Conservation (phyloP, 2,888 invertebrate species). For the Caenorhabditis imperialis region DNA sequence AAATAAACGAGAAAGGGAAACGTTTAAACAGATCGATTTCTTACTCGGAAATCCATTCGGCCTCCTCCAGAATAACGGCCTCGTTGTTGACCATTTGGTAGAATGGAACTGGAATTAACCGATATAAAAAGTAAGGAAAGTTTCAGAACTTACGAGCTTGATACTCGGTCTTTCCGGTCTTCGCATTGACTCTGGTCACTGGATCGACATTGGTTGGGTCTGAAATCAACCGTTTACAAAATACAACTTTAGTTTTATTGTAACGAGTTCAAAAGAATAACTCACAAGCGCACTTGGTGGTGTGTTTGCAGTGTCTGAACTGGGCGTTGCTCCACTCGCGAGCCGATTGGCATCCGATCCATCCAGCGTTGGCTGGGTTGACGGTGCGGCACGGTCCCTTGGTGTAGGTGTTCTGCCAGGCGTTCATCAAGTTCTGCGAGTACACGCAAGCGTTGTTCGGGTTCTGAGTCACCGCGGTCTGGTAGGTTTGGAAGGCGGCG, state of each 20-base stretch:
- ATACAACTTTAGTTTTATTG: background rate
- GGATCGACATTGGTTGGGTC: constrained; percentile 24
- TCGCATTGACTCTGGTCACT: constrained; percentile 37
- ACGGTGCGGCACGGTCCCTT: constrained; percentile 59
- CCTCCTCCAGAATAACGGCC: constrained; percentile 36
- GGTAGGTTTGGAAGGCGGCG: constrained; percentile 37
- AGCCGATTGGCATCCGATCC: constrained; percentile 59
- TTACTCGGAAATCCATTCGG: constrained; percentile 45
- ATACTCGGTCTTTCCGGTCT: constrained; percentile 45
- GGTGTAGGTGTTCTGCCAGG: constrained; percentile 46
- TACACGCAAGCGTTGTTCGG: constrained; percentile 58
- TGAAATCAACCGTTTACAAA: background rate
- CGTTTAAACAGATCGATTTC: background rate
- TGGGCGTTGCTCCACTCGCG: constrained; percentile 62
- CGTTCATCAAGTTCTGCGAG: constrained; percentile 61
- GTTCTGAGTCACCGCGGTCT: constrained; percentile 23
- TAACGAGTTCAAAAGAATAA: background rate
- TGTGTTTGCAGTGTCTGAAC: constrained; percentile 59
- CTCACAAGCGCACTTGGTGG: constrained; percentile 55
- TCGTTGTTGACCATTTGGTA: constrained; percentile 40
- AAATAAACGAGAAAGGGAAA: background rate
- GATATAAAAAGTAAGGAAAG: background rate
- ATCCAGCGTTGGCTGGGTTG: constrained; percentile 51
- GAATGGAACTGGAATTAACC: constrained; percentile 28
- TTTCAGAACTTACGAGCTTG: constrained; percentile 26